A percentile compares a stretch with the other conserved stretches of the same genome.
phyloP scores from a whole-genome alignment of 1,140 invertebrate species.

The Agraylea sexmaculata region DNA sequence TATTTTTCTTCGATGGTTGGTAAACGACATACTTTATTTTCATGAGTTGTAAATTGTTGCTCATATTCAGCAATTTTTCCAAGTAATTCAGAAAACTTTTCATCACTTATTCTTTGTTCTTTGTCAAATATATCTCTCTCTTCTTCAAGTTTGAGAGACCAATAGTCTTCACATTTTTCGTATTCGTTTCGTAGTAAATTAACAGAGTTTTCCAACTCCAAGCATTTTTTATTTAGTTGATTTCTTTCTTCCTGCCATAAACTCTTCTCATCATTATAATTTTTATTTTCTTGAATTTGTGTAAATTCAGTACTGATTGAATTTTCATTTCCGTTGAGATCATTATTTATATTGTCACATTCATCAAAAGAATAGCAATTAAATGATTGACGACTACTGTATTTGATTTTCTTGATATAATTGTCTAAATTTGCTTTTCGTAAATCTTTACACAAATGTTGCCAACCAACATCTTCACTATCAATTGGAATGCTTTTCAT shows the following conservation, averaged over 20 bases:
- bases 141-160: slow-evolving; percentile 63
- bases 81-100: slow-evolving; percentile 61
- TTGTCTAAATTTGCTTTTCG: too few relatives aligned
- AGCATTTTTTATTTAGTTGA: slow-evolving; percentile 42
- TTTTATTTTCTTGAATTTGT: slow-evolving; percentile 12
- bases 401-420: too few relatives aligned
- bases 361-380: too few relatives aligned
- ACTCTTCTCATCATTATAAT: too few relatives aligned
- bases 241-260: slow-evolving; percentile 32
- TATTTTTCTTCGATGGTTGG: slow-evolving; percentile 66
- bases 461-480: too few relatives aligned
- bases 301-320: slow-evolving; percentile 10
- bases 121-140: slow-evolving; percentile 62
- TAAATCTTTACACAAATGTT: too few relatives aligned
- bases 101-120: slow-evolving; percentile 64
- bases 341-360: not conserved
- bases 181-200: slow-evolving; percentile 63
- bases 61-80: slow-evolving; percentile 69
- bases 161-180: slow-evolving; percentile 77
- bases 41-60: slow-evolving; percentile 52
- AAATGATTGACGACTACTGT: too few relatives aligned
- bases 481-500: too few relatives aligned
- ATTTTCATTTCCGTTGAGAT: slow-evolving; percentile 3
- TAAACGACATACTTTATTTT: slow-evolving; percentile 39
- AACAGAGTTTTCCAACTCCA: slow-evolving; percentile 56